These are phyloP conservation scores for Mycalesis mineus DNA, from an alignment of 2,888 invertebrate genomes.

Conservation along the genomic window DNA sequence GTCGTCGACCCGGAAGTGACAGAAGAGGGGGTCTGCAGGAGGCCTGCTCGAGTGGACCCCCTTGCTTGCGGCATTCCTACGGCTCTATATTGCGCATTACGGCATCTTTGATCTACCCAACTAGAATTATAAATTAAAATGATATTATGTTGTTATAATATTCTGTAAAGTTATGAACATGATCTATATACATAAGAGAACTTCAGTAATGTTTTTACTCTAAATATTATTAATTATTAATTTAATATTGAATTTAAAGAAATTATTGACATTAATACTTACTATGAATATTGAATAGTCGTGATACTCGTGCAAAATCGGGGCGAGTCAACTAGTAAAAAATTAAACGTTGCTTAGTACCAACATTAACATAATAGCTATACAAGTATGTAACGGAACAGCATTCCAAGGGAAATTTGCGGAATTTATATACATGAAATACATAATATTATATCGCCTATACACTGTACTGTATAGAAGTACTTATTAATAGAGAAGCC, in stretches of 20 bases:
- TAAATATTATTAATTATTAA: too few species aligned
- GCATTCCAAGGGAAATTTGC: neutral
- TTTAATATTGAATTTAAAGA: too few species aligned
- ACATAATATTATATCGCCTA: neutral
- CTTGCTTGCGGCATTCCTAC: constrained; percentile 41
- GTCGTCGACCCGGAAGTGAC: constrained; percentile 58
- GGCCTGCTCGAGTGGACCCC: constrained; percentile 28
- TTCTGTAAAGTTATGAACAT: too few species aligned
- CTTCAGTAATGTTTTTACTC: too few species aligned
- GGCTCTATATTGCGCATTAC: constrained; percentile 45
- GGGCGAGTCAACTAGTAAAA: neutral
- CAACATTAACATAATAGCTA: neutral
- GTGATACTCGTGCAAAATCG: neutral
- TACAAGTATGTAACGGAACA: neutral
- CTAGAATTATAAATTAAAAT: too few species aligned
- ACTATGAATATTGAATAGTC: too few species aligned
- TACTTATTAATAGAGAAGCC: neutral
- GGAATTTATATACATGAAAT: neutral
- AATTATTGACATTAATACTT: too few species aligned
- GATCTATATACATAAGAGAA: too few species aligned
- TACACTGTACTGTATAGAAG: neutral
- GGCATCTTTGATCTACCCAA: constrained; percentile 24
- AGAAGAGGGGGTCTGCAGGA: constrained; percentile 27
- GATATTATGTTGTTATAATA: too few species aligned
- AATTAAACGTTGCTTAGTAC: neutral